Conservation (phyloP, 2,888 invertebrate species). For the Drosophila paramelanica region DNA sequence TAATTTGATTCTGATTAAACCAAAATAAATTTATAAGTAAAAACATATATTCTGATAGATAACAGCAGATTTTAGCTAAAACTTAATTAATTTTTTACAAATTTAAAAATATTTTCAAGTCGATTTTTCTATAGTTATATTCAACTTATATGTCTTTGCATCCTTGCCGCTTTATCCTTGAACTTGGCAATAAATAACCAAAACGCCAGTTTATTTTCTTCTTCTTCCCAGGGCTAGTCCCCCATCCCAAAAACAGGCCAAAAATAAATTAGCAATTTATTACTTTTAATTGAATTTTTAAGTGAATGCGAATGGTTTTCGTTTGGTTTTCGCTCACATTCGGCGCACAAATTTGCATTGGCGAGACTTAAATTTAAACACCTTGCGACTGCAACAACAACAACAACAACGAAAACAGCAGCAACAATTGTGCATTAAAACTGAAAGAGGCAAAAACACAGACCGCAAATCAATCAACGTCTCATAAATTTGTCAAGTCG, state of each 20-base stretch:
- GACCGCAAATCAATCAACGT: conserved; percentile 82
- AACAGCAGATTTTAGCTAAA: not conserved
- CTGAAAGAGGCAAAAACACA: conserved; percentile 22
- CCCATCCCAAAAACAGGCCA: not conserved
- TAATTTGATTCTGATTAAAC: no score
- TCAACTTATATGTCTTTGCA: conserved; percentile 3
- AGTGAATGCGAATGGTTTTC: conserved; percentile 29
- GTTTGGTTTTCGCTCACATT: conserved; percentile 46
- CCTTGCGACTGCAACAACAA: conserved; percentile 26
- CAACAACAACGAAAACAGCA: conserved; percentile 12
- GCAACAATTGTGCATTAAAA: conserved; percentile 33
- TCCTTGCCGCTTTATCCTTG: conserved; percentile 33
- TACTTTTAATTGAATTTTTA: conserved; percentile 60
- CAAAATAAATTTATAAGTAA: no score
- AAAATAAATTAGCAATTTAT: conserved; percentile 56
- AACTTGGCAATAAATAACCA: conserved; percentile 50
- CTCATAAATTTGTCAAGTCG: conserved; percentile 80
- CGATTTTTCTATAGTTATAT: not conserved
- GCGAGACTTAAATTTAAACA: conserved; percentile 41
- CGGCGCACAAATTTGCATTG: conserved; percentile 58
- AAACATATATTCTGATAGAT: no score
- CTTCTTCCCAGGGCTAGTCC: not conserved
- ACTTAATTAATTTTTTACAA: no score
- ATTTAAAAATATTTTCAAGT: not conserved
- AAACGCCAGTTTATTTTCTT: not conserved